Conservation (phyloP, 2,113 vertebrate species). For the Panthera uncia region DNA sequence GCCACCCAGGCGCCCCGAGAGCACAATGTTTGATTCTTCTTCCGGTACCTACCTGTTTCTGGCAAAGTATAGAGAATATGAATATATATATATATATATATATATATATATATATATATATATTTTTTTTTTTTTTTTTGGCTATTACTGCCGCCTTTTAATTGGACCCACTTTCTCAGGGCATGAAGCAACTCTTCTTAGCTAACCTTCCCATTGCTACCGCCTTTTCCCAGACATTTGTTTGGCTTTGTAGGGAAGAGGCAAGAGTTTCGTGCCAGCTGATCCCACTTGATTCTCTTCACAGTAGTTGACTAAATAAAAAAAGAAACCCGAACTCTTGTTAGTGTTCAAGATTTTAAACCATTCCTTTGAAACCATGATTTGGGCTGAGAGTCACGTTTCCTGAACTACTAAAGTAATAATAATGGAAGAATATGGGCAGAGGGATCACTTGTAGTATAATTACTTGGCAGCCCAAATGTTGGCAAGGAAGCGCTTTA, state of each 20-base stretch:
- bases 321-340: background rate
- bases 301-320: background rate
- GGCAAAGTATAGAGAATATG: background rate
- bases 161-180: background rate
- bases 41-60: background rate
- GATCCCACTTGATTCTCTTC: constrained; percentile 9
- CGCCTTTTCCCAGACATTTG: background rate
- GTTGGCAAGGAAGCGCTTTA: constrained; percentile 35
- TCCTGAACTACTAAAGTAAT: constrained; percentile 17
- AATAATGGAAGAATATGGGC: background rate
- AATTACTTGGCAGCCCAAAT: constrained; percentile 28
- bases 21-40: background rate
- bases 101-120: too few species aligned
- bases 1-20: background rate
- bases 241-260: constrained; percentile 49
- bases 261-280: background rate
- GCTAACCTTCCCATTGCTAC: constrained; percentile 3
- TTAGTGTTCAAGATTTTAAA: background rate
- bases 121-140: background rate
- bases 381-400: constrained; percentile 5
- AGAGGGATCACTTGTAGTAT: constrained; percentile 35
- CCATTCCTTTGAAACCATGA: background rate
- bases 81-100: too few species aligned
- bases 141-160: constrained; percentile 2
- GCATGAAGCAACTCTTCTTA: background rate